Evolutionary conservation across 2,888 invertebrate genomes (phyloP).

Genomic region (Ectemnius continuus): DNA sequence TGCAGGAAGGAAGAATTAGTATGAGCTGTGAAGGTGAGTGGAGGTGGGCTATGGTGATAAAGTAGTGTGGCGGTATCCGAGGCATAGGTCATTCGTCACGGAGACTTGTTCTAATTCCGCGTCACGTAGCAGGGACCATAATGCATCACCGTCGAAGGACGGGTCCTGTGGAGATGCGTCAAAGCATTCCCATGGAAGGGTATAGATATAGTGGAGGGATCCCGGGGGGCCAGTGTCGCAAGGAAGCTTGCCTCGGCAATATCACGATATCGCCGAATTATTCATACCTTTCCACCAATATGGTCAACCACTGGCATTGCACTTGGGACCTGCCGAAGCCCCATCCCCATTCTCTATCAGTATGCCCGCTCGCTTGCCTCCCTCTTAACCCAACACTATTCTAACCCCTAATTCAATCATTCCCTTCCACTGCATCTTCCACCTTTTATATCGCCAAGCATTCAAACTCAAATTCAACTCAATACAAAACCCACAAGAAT

Average conservation of each 20-base stretch:
- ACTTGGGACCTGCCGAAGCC: not conserved
- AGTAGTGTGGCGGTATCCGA: no score
- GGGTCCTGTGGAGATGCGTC: not conserved
- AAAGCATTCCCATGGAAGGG: not conserved
- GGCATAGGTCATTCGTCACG: not conserved
- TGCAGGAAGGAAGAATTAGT: no score
- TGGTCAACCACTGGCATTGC: not conserved
- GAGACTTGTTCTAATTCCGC: not conserved
- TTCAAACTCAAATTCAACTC: no score
- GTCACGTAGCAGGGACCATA: not conserved
- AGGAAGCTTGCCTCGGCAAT: not conserved
- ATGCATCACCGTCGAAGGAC: constrained; percentile 3
- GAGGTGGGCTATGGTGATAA: no score
- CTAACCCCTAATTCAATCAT: no score
- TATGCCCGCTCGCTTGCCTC: no score
- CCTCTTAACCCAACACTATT: no score
- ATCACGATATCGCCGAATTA: not conserved
- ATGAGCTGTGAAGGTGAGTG: no score
- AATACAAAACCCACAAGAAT: no score
- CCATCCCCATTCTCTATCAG: no score
- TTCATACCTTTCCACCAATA: not conserved
- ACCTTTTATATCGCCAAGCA: no score
- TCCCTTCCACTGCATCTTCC: no score
- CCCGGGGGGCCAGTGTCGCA: not conserved
- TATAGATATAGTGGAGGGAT: not conserved